Base-by-base conservation (phyloP, 2,797 vertebrate genomes). In the Anomalospiza imberbis region DNA sequence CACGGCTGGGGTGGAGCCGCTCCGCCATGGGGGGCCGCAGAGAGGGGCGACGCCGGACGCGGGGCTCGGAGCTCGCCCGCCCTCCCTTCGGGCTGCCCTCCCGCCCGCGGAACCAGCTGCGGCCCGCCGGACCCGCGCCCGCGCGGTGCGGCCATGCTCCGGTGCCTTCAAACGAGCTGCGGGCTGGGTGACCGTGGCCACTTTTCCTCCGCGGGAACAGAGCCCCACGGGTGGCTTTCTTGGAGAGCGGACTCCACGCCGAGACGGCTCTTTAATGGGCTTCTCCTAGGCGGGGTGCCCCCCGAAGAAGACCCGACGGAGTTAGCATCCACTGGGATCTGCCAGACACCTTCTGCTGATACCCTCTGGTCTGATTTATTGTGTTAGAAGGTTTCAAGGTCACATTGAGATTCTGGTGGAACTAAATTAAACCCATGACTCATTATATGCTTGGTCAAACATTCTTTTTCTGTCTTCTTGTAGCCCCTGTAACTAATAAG, bases 401-500 rank as follows among this genome's bases (percentile, higher is more conserved):
- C 95, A 88, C 85, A 54, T 66, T 83, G 94, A 93, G 79, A 87
- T 93, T 91, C 91, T 82, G 58, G 60, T 78, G 94, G 93, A 93
- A 90, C 87, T 93, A 91, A 94, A 93, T 95, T 86, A 89, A 96
- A 95, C 82, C 93, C 95, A 70, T 95, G 95, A 90, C 91, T 95
- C 93, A 74, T 96, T 93, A 89, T 92, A 85, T 88, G 94, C 94
- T 96, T 93, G 94, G 93, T 92, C 93, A 94, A 88, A 91, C 92
- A 94, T 94, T 88, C 71, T 84, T 88, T 82, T 93, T 85, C 85
- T 89, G 77, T 93, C 88, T 71, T 90, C 48, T 83, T 72, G 94
- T 94, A 93, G 93, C 85, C 97, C 91, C 82, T 95, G 94, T 95
- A 94, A 95, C 93, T 96, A 96, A 95, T 94, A 95, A 90, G 97